Percentiles rank a stretch among this genome's conserved stretches.
Evolutionary conservation across 2,113 vertebrate genomes (phyloP).

Genomic region (Tautogolabrus adspersus): DNA sequence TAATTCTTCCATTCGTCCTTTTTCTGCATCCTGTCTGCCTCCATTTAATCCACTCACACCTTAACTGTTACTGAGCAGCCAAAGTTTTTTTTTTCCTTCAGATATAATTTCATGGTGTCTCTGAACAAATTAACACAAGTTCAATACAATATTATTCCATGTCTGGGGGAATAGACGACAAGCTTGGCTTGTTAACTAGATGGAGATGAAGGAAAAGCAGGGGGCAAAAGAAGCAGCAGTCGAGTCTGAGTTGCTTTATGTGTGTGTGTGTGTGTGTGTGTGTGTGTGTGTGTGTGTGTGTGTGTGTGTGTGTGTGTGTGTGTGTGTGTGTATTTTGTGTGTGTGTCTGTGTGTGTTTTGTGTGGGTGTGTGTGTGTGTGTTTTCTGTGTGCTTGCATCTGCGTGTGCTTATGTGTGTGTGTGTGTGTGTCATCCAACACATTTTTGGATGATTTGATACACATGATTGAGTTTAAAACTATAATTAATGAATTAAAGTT

Average conservation of each 20-base stretch:
- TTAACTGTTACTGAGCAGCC: slow-evolving; percentile 7
- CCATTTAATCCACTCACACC: slow-evolving; percentile 37
- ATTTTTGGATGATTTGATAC: not conserved
- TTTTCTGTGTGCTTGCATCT: too few relatives aligned
- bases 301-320: too few relatives aligned
- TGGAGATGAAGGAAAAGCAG: slow-evolving; percentile 35
- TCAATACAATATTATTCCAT: slow-evolving; percentile 50
- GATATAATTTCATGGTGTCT: slow-evolving; percentile 72
- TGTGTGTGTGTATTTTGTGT: too few relatives aligned
- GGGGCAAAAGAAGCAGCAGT: slow-evolving; percentile 2
- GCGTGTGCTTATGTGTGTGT: not conserved
- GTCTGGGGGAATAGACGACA: slow-evolving; percentile 41
- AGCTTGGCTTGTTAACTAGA: slow-evolving; percentile 39
- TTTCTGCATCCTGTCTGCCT: slow-evolving; percentile 29
- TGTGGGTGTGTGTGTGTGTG: slow-evolving; percentile 4
- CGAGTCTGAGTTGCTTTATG: too few relatives aligned
- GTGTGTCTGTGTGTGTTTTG: not conserved
- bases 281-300: too few relatives aligned
- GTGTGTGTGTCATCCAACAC: not conserved
- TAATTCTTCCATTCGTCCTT: not conserved
- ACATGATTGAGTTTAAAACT: slow-evolving; percentile 1
- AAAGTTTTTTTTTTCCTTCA: slow-evolving; percentile 13
- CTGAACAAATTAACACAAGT: slow-evolving; percentile 71
- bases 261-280: not conserved
- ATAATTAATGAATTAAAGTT: slow-evolving; percentile 1